These are phyloP conservation scores for Geodia barretti DNA, from an alignment of 37 sponge, comb jelly and placozoan genomes.

Conservation along the genomic window DNA sequence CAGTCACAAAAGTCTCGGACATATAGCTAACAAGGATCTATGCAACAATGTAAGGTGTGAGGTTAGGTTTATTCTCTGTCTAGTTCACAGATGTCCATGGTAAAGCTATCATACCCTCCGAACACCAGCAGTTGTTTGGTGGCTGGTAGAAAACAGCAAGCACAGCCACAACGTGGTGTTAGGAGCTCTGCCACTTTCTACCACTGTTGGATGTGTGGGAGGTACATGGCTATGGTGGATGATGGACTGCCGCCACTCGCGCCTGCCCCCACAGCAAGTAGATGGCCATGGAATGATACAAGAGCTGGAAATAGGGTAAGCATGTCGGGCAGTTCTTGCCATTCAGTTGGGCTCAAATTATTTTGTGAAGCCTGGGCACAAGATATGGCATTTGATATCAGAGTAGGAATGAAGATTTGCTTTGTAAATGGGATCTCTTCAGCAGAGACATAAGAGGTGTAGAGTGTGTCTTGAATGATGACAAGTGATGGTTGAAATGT, in stretches of 20 bases:
- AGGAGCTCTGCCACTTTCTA: neutral
- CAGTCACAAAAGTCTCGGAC: too few species aligned
- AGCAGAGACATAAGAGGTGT: neutral
- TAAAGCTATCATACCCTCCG: neutral
- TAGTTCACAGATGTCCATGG: neutral
- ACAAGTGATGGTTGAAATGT: neutral
- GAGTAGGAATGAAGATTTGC: neutral
- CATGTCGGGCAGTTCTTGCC: neutral
- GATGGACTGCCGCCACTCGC: neutral
- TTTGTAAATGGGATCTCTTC: too few species aligned
- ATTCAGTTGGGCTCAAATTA: neutral
- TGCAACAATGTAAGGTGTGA: too few species aligned
- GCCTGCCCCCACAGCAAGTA: neutral
- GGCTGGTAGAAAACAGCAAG: neutral
- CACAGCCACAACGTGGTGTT: neutral
- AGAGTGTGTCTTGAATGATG: neutral
- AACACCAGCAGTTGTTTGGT: neutral
- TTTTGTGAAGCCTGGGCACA: neutral
- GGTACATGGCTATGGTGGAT: neutral
- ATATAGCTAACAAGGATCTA: too few species aligned
- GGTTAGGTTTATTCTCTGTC: too few species aligned
- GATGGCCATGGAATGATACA: neutral
- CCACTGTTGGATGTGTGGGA: neutral
- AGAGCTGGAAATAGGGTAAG: neutral
- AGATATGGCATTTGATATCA: neutral